Evolutionary conservation across 2,888 invertebrate species (phyloP).

Genomic region (Uropetala carovei): DNA sequence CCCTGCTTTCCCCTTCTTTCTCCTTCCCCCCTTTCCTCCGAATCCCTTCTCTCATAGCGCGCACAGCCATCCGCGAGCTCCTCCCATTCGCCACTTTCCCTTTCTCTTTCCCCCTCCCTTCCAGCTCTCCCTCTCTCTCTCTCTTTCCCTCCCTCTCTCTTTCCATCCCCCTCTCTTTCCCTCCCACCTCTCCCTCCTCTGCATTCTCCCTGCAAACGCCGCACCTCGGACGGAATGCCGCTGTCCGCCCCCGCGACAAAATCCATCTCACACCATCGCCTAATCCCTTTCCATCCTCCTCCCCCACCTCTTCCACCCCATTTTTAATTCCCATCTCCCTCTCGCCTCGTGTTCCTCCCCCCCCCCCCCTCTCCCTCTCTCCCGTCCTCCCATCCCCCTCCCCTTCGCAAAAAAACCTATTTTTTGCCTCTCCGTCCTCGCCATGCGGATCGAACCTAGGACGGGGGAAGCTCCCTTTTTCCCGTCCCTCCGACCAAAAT

Average conservation of each 20-base stretch:
- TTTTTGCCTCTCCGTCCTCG: background rate
- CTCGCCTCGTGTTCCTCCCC: background rate
- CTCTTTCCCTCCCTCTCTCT: background rate
- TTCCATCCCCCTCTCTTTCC: background rate
- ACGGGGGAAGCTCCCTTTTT: background rate
- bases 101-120: background rate
- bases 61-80: background rate
- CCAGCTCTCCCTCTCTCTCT: background rate
- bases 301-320: background rate
- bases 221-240: background rate
- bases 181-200: background rate
- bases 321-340: background rate
- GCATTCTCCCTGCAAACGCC: background rate
- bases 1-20: background rate
- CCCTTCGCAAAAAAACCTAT: too few species aligned
- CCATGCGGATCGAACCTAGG: conserved; percentile 17
- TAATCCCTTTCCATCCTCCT: background rate
- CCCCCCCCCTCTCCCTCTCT: background rate
- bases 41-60: background rate
- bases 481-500: too few species aligned
- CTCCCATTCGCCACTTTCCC: background rate
- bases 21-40: background rate
- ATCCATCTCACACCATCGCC: background rate
- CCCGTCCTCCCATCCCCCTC: background rate
- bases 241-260: background rate